These are phyloP conservation scores for Lasioglossum vierecki DNA, from an alignment of 2,888 invertebrate genomes.

Conservation along the genomic window DNA sequence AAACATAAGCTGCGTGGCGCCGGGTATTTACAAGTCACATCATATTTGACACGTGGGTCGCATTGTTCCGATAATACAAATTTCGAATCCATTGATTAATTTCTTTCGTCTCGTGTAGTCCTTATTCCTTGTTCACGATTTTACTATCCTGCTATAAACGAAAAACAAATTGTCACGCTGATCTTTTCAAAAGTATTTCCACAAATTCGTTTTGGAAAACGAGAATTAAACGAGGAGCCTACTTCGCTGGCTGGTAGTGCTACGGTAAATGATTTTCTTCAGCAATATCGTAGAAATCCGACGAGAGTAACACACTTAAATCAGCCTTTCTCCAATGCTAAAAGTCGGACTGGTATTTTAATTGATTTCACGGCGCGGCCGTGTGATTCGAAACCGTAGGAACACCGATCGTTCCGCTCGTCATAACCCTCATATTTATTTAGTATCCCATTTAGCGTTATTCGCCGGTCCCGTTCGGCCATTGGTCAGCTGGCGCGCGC, in stretches of 20 bases:
- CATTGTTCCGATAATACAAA: too few species aligned
- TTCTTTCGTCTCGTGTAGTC: background rate
- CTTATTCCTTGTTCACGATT: background rate
- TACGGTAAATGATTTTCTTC: background rate
- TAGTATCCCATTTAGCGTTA: conserved; percentile 9
- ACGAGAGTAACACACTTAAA: background rate
- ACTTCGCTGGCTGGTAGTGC: background rate
- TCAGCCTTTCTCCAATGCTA: background rate
- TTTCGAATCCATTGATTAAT: background rate
- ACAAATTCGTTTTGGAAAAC: background rate
- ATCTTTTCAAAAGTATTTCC: background rate
- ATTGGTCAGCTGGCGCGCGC: background rate
- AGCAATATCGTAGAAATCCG: background rate
- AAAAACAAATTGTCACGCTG: too few species aligned
- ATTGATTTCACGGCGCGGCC: background rate
- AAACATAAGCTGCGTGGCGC: background rate
- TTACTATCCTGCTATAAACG: too few species aligned
- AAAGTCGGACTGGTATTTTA: background rate
- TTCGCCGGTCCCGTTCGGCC: background rate
- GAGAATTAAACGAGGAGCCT: background rate
- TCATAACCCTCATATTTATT: conserved; percentile 11
- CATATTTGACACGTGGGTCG: too few species aligned
- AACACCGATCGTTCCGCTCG: conserved; percentile 15
- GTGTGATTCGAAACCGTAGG: background rate
- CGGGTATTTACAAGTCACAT: background rate